phyloP scores from a whole-genome alignment of 2,797 vertebrate genomes.

The Okamejei kenojei region DNA sequence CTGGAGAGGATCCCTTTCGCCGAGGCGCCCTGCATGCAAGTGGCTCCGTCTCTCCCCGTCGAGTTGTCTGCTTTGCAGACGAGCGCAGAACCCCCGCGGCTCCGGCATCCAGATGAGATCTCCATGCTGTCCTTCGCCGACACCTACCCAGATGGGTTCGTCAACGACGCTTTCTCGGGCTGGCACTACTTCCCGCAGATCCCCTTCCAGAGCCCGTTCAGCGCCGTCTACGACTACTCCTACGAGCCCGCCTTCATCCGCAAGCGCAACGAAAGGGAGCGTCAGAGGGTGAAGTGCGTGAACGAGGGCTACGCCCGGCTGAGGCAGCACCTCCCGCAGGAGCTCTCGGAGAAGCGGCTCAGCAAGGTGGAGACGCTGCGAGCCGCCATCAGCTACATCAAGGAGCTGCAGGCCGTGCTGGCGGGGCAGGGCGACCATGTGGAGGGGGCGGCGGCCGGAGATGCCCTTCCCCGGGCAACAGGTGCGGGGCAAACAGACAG shows the following conservation, averaged over 20 bases:
- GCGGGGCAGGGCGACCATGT: not conserved
- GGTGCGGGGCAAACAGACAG: not conserved
- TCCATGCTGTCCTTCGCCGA: constrained; percentile 44
- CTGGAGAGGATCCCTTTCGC: constrained; percentile 39
- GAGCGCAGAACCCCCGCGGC: constrained; percentile 49
- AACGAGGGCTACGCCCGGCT: constrained; percentile 67
- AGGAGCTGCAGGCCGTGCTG: constrained; percentile 58
- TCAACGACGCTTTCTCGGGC: constrained; percentile 48
- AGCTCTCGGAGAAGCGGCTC: constrained; percentile 61
- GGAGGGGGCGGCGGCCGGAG: not conserved
- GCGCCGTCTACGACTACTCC: constrained; percentile 51
- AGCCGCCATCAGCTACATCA: constrained; percentile 66
- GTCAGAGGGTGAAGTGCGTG: constrained; percentile 65
- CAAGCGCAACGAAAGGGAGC: constrained; percentile 66
- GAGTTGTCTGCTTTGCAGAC: constrained; percentile 43
- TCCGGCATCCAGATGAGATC: constrained; percentile 53
- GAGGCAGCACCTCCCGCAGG: constrained; percentile 60
- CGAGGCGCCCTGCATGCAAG: constrained; percentile 47
- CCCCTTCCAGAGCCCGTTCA: constrained; percentile 45
- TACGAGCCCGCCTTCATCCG: constrained; percentile 61
- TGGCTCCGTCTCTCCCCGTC: constrained; percentile 44
- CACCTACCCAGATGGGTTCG: constrained; percentile 48
- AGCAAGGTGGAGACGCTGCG: constrained; percentile 69
- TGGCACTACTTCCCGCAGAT: constrained; percentile 42
- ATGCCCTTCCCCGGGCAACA: not conserved